phyloP scores from a whole-genome alignment of 2,113 vertebrate genomes.

The Lanius ludovicianus region DNA sequence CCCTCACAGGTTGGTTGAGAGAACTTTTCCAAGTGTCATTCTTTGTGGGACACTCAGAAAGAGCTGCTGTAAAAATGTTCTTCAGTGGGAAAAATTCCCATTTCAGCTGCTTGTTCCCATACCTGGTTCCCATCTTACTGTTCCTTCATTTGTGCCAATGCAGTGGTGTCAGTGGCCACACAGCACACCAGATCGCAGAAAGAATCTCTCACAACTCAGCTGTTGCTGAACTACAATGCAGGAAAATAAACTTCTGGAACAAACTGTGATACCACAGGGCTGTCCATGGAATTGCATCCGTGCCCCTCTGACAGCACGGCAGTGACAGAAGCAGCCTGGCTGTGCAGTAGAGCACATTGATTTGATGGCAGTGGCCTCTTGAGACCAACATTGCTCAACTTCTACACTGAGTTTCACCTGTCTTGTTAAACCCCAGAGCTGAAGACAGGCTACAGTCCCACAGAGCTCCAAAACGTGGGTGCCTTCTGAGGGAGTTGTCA shows the following conservation, averaged over 20 bases:
- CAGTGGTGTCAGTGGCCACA: background rate
- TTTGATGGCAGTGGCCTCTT: background rate
- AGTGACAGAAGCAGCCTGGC: background rate
- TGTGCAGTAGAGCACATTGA: rapidly evolving
- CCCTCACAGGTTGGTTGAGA: background rate
- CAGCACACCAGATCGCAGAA: background rate
- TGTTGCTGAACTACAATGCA: background rate
- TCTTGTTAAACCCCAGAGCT: background rate
- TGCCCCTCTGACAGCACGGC: no score
- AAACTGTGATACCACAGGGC: background rate
- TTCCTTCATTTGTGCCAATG: background rate
- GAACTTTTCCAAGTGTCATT: background rate
- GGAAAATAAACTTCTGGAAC: background rate
- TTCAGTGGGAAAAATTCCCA: background rate
- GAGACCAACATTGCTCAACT: background rate
- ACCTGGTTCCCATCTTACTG: background rate
- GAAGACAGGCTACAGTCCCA: background rate
- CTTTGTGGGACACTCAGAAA: background rate
- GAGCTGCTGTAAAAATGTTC: background rate
- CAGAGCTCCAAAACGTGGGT: background rate
- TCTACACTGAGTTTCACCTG: background rate
- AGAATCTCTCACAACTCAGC: background rate
- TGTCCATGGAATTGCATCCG: background rate
- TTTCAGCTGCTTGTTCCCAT: background rate
- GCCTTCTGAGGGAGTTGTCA: background rate